phyloP scores from a whole-genome alignment of 2,113 vertebrate genomes.

The Stigmatopora nigra region DNA sequence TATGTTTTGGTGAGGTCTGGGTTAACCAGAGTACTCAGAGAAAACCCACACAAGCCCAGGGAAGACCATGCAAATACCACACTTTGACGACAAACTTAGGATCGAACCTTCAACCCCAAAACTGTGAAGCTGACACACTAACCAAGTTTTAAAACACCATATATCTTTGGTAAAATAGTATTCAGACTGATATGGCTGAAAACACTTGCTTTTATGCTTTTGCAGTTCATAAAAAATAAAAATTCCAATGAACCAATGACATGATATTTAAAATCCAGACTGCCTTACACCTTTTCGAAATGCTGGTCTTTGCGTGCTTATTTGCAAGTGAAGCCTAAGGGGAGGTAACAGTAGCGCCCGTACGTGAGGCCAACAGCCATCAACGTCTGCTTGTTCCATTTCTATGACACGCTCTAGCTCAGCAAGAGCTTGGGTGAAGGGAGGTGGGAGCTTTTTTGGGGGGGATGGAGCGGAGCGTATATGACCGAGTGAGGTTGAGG shows the following conservation, averaged over 20 bases:
- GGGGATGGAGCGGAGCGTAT: constrained; percentile 25
- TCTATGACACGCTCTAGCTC: constrained; percentile 56
- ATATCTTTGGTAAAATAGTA: too few relatives aligned
- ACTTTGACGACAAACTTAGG: too few relatives aligned
- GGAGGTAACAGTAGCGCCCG: constrained; percentile 36
- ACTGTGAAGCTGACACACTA: too few relatives aligned
- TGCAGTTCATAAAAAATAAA: background rate
- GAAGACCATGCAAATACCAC: too few relatives aligned
- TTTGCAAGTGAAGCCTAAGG: constrained; percentile 33
- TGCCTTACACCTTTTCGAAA: constrained; percentile 14
- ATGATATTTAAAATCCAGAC: constrained; percentile 6
- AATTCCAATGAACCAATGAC: background rate
- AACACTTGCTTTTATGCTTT: background rate
- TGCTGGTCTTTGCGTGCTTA: constrained; percentile 19
- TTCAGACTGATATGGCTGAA: background rate
- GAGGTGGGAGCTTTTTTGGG: constrained; percentile 19
- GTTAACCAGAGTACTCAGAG: too few relatives aligned
- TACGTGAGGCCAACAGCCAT: constrained; percentile 53
- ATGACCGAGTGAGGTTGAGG: constrained; percentile 20
- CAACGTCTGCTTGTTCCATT: constrained; percentile 59
- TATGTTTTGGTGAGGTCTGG: too few relatives aligned
- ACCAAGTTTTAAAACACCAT: too few relatives aligned
- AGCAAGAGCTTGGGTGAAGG: constrained; percentile 26
- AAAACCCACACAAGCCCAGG: too few relatives aligned
- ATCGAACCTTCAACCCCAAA: too few relatives aligned